Base-by-base conservation (phyloP, 1,140 invertebrate species). In the Formica exsecta region DNA sequence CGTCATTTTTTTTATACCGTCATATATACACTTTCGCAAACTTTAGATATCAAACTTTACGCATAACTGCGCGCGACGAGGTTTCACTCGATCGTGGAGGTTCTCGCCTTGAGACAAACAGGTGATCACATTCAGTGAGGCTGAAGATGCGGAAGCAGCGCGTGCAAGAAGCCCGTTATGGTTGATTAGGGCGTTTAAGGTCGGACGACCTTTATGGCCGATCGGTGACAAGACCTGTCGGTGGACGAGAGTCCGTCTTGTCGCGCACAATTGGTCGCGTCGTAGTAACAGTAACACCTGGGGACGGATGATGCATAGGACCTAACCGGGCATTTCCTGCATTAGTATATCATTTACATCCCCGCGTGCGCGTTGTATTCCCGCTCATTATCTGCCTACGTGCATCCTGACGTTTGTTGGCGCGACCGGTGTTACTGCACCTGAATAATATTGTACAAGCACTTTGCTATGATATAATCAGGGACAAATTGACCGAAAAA, bases 271-370 rank as follows among this genome's bases (percentile, higher is more conserved):
- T 61, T 74, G 74, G 22, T 68, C 51, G 66, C n/a, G 85, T 68
- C 44, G 51, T 1, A 29, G 25, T 29, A 29, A 29, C 25, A 29
- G 38, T 75, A 89, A 88, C 93, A 94, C 93, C 93, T 94, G 93
- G 91, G 84, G 87, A 54, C 86, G 87, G 86, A 91, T 93, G 93
- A 94, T 94, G 92, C 92, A 93, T 93, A 92, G 68, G 73, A 87
- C 90, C 91, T 89, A 87, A 92, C 73, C 80, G 68, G 85, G 91
- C 85, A 91, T 92, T 95, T 94, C 92, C 93, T 93, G 90, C 91
- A 92, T 93, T 92, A 85, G 86, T 91, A 90, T 93, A 93, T 93
- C 91, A 93, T 93, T 93, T 93, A 91, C 89, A 92, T 93, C 92
- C 89, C 91, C 85, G 68, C 61, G 32, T 62, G 29, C 59, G 84